These are phyloP conservation scores for Fringilla coelebs DNA, from an alignment of 2,797 vertebrate genomes.

Conservation along the genomic window DNA sequence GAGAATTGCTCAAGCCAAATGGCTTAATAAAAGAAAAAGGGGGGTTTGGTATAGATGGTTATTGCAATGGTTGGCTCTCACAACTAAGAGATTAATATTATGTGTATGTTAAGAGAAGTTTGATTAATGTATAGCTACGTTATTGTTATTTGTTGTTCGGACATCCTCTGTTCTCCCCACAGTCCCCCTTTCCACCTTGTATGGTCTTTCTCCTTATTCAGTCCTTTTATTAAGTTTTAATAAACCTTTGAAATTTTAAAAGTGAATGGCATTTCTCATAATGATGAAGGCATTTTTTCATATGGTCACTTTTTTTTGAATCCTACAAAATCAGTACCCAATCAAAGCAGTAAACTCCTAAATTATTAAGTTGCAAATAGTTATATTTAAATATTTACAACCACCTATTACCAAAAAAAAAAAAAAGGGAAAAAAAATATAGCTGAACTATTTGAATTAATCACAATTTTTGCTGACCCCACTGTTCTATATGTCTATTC, in stretches of 20 bases:
- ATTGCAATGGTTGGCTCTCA: neutral
- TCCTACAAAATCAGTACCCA: neutral
- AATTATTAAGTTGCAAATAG: neutral
- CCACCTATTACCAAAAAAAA: neutral
- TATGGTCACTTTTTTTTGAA: neutral
- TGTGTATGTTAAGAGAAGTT: neutral
- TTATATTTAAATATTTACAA: neutral
- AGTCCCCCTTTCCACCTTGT: no score
- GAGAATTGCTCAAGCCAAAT: neutral
- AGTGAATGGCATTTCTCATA: neutral
- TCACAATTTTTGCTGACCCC: neutral
- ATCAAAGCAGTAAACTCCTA: neutral
- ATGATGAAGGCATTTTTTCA: neutral
- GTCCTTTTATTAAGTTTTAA: neutral
- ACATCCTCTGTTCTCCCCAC: no score
- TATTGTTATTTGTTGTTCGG: neutral
- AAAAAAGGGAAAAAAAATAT: neutral
- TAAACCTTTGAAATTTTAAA: neutral
- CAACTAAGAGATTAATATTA: neutral
- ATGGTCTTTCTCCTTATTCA: neutral
- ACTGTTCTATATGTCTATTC: neutral
- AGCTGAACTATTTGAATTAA: neutral
- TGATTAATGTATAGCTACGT: neutral
- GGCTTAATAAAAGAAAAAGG: no score
- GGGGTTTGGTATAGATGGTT: neutral